Base-by-base conservation (phyloP, 2,888 invertebrate species). In the Nemotelus pantherinus region DNA sequence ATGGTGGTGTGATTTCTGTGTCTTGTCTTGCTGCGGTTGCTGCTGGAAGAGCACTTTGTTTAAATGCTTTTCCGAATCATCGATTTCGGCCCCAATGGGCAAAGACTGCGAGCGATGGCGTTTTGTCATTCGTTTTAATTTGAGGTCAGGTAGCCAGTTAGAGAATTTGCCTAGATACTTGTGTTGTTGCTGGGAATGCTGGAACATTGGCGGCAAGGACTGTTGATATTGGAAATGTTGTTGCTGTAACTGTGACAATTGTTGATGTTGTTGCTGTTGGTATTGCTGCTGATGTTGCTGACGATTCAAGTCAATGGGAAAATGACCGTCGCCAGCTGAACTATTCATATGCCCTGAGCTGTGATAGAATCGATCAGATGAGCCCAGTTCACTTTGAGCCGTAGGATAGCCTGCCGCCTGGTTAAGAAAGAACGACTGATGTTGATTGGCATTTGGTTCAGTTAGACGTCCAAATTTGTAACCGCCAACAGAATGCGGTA, bases 101-200 rank as follows among this genome's bases (percentile, higher is more conserved):
- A 96, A 87, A 1, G 95, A 95, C 84, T 94, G 93, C 4, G 95
- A 95, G 82, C 95, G 89, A 85, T 92, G 92, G 82, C 94, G 89
- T 84, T 93, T 94, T 39, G 92, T 90, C 53, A 82, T 81, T 80
- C 84, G 79, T 72, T 85, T 86, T 74, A 95, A 88, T 85, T 95
- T 93, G 79, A 93, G 87, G 85, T 95, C 95, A 0, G 95, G 95
- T 76, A 96, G 86, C 92, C 95, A 93, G 76, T 88, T 88, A n/a
- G 88, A 89, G 2, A 90, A 85, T 82, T 89, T 90, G 78, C 89
- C 86, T 84, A 90, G 89, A 80, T 88, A 83, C 70, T 88, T 82
- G 81, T 89, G 88, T 76, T 88, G 81, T 43, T 83, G 84, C 48
- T 81, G 80, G 48, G 82, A 81, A 70, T 81, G 79, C 55, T 78